Conservation (phyloP, 2,113 vertebrate genomes). For the Noctilio leporinus region DNA sequence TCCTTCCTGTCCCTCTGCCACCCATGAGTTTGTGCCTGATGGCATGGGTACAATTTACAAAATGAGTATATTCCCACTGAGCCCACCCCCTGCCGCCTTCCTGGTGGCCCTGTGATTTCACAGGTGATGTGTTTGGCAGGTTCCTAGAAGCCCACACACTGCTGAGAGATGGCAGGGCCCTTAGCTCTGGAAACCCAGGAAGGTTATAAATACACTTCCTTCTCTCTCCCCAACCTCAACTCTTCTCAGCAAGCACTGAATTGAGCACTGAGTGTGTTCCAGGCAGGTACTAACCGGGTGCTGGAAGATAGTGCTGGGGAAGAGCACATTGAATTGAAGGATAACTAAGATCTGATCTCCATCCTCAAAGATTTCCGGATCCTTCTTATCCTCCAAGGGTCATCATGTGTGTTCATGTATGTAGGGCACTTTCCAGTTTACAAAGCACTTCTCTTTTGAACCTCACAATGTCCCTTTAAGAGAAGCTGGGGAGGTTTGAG, state of each 20-base stretch:
- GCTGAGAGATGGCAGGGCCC: background rate
- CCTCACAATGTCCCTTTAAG: background rate
- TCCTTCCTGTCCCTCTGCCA: background rate
- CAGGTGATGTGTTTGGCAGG: conserved; percentile 28
- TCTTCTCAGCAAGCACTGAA: background rate
- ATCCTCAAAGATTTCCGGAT: background rate
- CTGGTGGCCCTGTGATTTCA: conserved; percentile 50
- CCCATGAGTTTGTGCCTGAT: conserved; percentile 17
- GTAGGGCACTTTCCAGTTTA: background rate
- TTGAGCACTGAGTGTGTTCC: rapidly evolving
- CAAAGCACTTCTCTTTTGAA: background rate
- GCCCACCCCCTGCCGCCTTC: background rate
- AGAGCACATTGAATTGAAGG: background rate
- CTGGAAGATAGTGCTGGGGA: background rate
- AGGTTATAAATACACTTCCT: background rate
- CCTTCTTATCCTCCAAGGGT: background rate
- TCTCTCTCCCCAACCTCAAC: background rate
- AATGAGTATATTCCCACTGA: conserved; percentile 1
- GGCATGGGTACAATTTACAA: background rate
- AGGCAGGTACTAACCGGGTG: background rate
- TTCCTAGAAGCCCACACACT: background rate
- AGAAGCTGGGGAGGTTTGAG: background rate
- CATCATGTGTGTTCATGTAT: background rate
- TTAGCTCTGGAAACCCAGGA: background rate
- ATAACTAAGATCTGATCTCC: background rate